Base-by-base conservation (phyloP, 1,140 invertebrate genomes). In the Drosophila kepulauana region DNA sequence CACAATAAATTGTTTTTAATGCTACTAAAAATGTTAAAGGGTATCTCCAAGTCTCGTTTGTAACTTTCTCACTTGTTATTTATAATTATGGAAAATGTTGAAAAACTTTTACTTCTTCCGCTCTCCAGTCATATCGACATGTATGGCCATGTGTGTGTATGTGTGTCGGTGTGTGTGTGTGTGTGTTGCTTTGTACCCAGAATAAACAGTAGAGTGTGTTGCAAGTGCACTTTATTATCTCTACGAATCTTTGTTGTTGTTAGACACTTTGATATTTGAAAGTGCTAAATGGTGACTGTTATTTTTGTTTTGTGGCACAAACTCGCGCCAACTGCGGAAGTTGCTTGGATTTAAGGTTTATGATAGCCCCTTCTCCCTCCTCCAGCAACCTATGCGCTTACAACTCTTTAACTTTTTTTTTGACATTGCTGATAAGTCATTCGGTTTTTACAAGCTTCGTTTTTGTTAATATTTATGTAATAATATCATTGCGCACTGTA, bases 91-190 rank as follows among this genome's bases (percentile, higher is more conserved):
- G 57, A 62, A 58, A 79, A 68, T 64, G 67, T 35, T 51, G 49
- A 67, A 79, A 62, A 84, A 76, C 81, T 79, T 82, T 84, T 77
- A 79, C 81, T 73, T 84, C 81, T 79, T 84, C 81, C 81, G 76
- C 67, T 73, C 57, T 61, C 46, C 43, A 65, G 65, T 51, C 71
- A 66, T 62, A 48, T 43, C 28, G 28, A 75, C 28, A 4, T 38
- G 16, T 11, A 38, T 25, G 3, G 20, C 20, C 20, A 25, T 25
- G 20, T 25, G 3, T 25, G 5, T 11, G 10, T 43, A 10, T 33
- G 33, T 16, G 41, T 5, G 43, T 6, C 4, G 3, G 5, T 6
- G 7, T 54, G 48, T 11, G 10, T 11, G 10, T 43, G 11, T 33
- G 30, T 15, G 41, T 5, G 43, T n/a, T 5, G 45, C 15, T n/a